Evolutionary conservation across 2,797 vertebrate genomes (phyloP), one percentile per base, ranked within the genome.

Genomic region (Spinus pinus): DNA sequence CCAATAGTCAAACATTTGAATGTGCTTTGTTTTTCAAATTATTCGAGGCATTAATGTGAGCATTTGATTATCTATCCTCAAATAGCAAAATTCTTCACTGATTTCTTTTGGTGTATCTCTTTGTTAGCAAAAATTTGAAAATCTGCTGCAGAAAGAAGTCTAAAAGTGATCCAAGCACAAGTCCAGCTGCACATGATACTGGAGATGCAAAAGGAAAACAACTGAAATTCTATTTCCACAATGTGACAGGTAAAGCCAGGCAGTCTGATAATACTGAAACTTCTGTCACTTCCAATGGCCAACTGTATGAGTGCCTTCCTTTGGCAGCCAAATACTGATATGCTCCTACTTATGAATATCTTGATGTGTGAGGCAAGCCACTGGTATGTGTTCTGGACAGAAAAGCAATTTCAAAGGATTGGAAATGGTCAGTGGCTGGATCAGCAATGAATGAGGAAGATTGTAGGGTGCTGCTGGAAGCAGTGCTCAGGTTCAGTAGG

Each of bases 401-500:
- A 47, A 50, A n/a, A 72, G 7, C 70, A 64, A 50, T 1, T 64
- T 31, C 8, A 30, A 80, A 83, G 28, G 13, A 49, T 31, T 65
- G 44, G 54, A 54, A 81, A 61, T 18, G 50, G n/a, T 35, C 53
- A 53, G 41, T 16, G 60, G 28, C 3, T 66, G 81, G 61, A 66
- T 75, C 15, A 71, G 35, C 46, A 73, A 5, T 4, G 17, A 15
- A 35, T 78, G 37, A 85, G 30, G 28, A 54, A 74, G 44, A 37
- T 2, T 3, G 0, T 0, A 42, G 65, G 64, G 69, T 0, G 4
- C 80, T 91, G 85, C 66, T 72, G 82, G 88, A 83, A 83, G 66
- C 33, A 49, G 14, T 13, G 30, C 66, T 83, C 58, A 35, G 44
- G 22, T 94, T 94, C 95, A 96, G 95, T 72, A 96, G 93, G 87